phyloP scores from a whole-genome alignment of 2,888 invertebrate genomes.

The Lumbricus terrestris region DNA sequence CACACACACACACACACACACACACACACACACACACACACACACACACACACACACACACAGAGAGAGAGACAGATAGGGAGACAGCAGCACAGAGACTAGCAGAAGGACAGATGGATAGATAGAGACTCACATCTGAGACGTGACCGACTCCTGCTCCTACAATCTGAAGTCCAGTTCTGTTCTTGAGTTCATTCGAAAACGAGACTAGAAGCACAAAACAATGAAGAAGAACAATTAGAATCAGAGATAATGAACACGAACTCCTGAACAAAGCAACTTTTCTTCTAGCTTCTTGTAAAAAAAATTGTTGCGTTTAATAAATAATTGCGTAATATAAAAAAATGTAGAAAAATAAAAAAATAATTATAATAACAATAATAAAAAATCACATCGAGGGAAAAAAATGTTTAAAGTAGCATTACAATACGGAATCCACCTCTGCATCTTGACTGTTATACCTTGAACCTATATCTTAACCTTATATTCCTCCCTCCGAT shows the following conservation, averaged over 20 bases:
- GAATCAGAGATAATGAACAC: not conserved
- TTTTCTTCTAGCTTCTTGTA: too few species aligned
- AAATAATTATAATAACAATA: not conserved
- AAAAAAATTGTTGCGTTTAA: too few species aligned
- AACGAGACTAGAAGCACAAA: slow-evolving; percentile 3
- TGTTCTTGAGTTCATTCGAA: slow-evolving; percentile 20
- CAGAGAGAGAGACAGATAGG: not conserved
- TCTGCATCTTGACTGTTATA: too few species aligned
- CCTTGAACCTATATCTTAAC: too few species aligned
- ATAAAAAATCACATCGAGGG: not conserved
- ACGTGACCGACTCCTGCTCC: slow-evolving; percentile 23
- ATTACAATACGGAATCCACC: too few species aligned
- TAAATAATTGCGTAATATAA: too few species aligned
- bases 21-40: too few species aligned
- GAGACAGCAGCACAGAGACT: not conserved
- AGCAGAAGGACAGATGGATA: not conserved
- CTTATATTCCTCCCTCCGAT: too few species aligned
- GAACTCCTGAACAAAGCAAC: too few species aligned
- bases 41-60: not conserved
- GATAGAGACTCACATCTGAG: slow-evolving; percentile 4
- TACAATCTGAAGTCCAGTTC: slow-evolving; percentile 21
- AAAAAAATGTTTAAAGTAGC: too few species aligned
- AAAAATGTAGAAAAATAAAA: not conserved
- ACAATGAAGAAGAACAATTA: not conserved
- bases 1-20: too few species aligned